Base-by-base conservation (phyloP, 2,797 vertebrate species). In the Emydoidea blandingii region DNA sequence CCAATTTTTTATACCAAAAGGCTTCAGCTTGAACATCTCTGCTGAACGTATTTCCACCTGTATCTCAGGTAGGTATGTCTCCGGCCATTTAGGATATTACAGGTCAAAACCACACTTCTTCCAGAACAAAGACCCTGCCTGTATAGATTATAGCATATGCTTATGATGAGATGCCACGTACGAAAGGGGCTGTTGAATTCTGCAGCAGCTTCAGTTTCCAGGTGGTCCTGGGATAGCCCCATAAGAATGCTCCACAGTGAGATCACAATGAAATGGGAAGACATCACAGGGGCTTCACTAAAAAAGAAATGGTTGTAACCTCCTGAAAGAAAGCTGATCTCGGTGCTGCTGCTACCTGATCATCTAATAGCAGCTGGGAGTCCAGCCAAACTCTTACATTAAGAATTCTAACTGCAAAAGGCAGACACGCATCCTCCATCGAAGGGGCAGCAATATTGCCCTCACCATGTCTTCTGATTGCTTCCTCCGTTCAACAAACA, bases 241-340 rank as follows among this genome's bases (percentile, higher is more conserved):
- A 3, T 59, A 12, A 29, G 27, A 59, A 25, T 59, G 27, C 79
- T 92, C 92, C 93, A 65, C 16, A 56, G 94, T 83, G 79, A 78
- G 83, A 89, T 92, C 88, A 92, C 79, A 83, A 57, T 86, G 85
- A 76, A 62, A 34, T 23, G 62, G 68, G 79, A 94, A 59, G 86
- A 86, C 83, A 92, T 92, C 81, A 91, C 25, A 68, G 92, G 74
- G 74, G 41, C 68, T 93, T 76, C 88, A 86, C 86, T n/a, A 88
- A 85, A 81, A 82, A 72, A 27, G 12, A 59, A 59, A 59, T 59
- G 57, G 27, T 59, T 59, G 57, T 59, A 59, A 59, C 12, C 12
- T 12, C 27, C 27, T 31, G 27, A 95, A 84, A 62, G n/a, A 59
- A 87, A 89, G 74, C 81, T 92, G 34, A 49, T 86, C n/a, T 85